Conservation (phyloP, 2,888 invertebrate genomes). For the Adineta ricciae region DNA sequence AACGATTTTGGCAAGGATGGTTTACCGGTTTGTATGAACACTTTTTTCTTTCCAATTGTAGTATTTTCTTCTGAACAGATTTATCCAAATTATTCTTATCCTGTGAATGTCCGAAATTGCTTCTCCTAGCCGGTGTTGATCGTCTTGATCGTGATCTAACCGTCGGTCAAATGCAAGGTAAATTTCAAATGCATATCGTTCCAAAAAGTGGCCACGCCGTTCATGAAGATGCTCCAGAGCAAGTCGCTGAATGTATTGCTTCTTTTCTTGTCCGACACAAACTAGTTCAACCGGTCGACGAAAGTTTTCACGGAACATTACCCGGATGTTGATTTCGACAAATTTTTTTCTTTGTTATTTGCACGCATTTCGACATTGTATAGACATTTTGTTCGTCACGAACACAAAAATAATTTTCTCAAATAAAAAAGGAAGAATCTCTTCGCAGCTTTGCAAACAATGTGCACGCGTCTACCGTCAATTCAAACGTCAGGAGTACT, state of each 20-base stretch:
- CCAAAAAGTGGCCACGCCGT: conserved; percentile 89
- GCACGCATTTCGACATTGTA: background rate
- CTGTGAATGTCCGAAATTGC: conserved; percentile 51
- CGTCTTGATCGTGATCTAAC: conserved; percentile 83
- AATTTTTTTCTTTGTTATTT: background rate
- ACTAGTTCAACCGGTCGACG: conserved; percentile 13
- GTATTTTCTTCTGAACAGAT: conserved; percentile 54
- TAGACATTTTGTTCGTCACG: background rate
- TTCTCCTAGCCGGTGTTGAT: conserved; percentile 66
- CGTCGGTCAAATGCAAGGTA: conserved; percentile 98
- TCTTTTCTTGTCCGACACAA: conserved; percentile 30
- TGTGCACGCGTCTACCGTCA: too few relatives aligned
- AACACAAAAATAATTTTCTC: background rate
- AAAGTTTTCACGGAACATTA: background rate
- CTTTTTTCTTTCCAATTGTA: background rate
- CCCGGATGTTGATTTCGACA: background rate
- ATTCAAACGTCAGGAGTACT: too few relatives aligned
- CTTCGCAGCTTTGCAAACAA: too few relatives aligned
- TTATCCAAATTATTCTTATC: conserved; percentile 56
- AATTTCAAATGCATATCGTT: conserved; percentile 82
- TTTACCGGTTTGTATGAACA: conserved; percentile 54
- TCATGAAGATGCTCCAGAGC: conserved; percentile 66
- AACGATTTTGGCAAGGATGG: conserved; percentile 82
- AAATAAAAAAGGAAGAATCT: too few relatives aligned
- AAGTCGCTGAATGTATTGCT: conserved; percentile 32